Conservation (phyloP, 2,113 vertebrate genomes). For the Hemiprocne comata region DNA sequence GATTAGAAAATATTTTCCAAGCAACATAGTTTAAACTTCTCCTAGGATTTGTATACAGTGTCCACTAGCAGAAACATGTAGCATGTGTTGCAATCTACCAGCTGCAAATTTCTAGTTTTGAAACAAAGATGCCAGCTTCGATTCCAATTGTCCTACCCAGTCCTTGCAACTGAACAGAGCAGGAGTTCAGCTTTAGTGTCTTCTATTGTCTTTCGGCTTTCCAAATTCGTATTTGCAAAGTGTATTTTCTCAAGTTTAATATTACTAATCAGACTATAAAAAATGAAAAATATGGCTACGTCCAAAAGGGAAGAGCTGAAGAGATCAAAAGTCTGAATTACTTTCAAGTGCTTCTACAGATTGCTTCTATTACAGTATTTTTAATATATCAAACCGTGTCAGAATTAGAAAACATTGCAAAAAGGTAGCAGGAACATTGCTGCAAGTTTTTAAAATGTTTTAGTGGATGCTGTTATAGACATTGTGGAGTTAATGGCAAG, state of each 20-base stretch:
- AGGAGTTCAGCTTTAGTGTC: background rate
- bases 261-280: background rate
- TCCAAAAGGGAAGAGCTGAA: background rate
- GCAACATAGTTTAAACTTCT: background rate
- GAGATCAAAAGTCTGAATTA: background rate
- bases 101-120: background rate
- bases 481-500: background rate
- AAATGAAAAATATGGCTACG: background rate
- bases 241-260: background rate
- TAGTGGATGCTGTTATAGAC: background rate
- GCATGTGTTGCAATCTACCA: background rate
- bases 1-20: background rate
- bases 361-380: background rate
- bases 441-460: background rate
- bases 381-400: background rate
- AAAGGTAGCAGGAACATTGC: background rate
- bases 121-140: background rate
- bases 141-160: background rate
- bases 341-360: background rate
- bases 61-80: background rate
- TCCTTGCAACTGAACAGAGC: background rate
- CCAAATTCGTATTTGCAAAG: background rate
- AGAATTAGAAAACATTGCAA: conserved; percentile 25
- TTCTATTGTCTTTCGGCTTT: background rate
- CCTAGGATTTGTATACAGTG: background rate